phyloP scores from a whole-genome alignment of 2,113 vertebrate genomes.

The Alethe diademata region DNA sequence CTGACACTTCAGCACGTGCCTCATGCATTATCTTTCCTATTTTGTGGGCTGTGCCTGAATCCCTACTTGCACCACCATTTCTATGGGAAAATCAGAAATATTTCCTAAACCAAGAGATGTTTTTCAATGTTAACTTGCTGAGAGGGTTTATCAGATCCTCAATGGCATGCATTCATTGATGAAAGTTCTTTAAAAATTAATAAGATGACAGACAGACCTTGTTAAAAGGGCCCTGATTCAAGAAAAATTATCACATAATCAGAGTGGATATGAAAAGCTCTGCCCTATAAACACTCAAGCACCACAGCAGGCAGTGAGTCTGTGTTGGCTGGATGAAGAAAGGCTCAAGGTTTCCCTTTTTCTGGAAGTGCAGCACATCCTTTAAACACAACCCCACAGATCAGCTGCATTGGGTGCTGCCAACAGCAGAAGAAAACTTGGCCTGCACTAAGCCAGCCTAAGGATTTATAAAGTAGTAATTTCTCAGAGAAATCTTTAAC shows the following conservation, averaged over 20 bases:
- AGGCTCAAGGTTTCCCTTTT: not conserved
- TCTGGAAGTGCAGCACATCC: not conserved
- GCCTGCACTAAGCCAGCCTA: not conserved
- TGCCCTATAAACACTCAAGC: not conserved
- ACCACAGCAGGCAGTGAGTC: not conserved
- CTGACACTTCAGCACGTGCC: not conserved
- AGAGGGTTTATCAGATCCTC: not conserved
- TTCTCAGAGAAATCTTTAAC: not conserved
- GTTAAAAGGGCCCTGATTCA: not conserved
- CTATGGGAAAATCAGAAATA: not conserved
- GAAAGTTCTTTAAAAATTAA: not conserved
- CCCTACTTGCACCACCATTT: too few relatives aligned
- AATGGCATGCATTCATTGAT: not conserved
- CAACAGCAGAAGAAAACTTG: not conserved
- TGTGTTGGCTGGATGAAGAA: not conserved
- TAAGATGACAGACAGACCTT: not conserved
- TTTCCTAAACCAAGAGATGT: not conserved
- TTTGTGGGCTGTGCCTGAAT: not conserved
- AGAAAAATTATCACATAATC: not conserved
- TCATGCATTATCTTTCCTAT: accelerated
- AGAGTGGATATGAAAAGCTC: not conserved
- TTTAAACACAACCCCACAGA: not conserved
- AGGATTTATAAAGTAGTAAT: not conserved
- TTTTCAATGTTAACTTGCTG: not conserved
- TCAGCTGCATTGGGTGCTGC: accelerated